Percentiles rank a stretch among this genome's conserved stretches.
Evolutionary conservation across 2,113 vertebrate species (phyloP).

Genomic region (Xiphorhynchus elegans): DNA sequence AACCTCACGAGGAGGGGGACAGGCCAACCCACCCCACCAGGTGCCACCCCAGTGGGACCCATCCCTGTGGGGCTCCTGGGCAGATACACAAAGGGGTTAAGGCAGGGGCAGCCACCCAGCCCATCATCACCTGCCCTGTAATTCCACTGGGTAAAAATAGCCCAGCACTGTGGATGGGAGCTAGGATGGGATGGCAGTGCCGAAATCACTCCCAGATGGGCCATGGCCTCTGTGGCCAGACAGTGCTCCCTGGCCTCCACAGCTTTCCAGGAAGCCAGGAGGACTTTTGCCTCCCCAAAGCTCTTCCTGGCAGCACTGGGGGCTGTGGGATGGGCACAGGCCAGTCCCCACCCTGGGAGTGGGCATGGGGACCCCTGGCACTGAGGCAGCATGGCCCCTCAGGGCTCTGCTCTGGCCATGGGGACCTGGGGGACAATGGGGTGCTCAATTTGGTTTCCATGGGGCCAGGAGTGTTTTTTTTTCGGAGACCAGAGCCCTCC

Average conservation of each 20-base stretch:
- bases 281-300: background rate
- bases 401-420: accelerated
- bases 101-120: accelerated
- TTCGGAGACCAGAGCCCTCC: background rate
- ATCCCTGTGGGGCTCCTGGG: background rate
- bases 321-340: background rate
- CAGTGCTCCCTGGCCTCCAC: accelerated
- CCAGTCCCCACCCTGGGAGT: accelerated
- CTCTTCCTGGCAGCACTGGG: background rate
- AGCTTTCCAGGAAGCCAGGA: background rate
- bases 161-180: background rate
- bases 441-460: background rate
- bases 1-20: background rate
- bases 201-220: constrained; percentile 74
- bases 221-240: background rate
- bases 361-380: background rate
- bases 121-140: constrained; percentile 38
- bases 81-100: background rate
- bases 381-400: accelerated
- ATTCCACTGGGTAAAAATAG: constrained; percentile 73
- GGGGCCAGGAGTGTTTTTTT: background rate
- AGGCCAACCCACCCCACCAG: background rate
- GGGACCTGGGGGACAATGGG: background rate
- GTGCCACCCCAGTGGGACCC: background rate
- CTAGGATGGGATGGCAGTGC: background rate